Evolutionary conservation across 1,140 invertebrate species (phyloP), one percentile per base, ranked within the genome.

Genomic region (Prorops nasuta): DNA sequence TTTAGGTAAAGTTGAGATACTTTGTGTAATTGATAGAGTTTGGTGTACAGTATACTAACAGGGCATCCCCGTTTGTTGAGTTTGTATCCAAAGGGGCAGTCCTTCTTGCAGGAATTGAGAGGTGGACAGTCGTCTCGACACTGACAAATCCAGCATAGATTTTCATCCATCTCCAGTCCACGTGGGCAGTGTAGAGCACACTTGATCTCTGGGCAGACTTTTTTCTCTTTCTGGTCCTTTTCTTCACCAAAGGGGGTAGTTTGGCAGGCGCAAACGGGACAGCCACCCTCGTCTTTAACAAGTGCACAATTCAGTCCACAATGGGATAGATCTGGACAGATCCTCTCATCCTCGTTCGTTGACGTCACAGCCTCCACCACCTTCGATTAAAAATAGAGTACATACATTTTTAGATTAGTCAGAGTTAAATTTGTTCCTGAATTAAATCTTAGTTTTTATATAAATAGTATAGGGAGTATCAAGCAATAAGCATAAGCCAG

Each of bases 61-160:
- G 54, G 52, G 38, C 72, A 76, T 31, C 66, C 65, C 35, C 61
- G 64, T 47, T 66, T 67, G 44, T 74, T 68, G 31, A 49, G 60
- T 44, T 64, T 71, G 54, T 67, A 73, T 12, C 74, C 74, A 34
- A 62, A 66, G 10, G 53, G 58, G 42, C 72, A 76, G 40, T 67
- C 68, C 43, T 65, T 73, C 20, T 58, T 71, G 60, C 72, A 74
- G 37, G 51, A 60, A 28, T 49, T 24, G 19, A 67, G 44, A 8
- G 56, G 24, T 24, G 68, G 58, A 44, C 71, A 74, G 10, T 51
- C 55, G 10, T 54, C 39, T 35, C 66, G 66, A 45, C 72, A 74
- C 40, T 71, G 56, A 52, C 72, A 74, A 1, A 74, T 45, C 9
- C 60, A 66, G 47, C 74, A 76, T 34, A 67, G 67, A 31, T 71